These are phyloP conservation scores for Leptothorax acervorum DNA, from an alignment of 2,888 invertebrate genomes.

Conservation along the genomic window DNA sequence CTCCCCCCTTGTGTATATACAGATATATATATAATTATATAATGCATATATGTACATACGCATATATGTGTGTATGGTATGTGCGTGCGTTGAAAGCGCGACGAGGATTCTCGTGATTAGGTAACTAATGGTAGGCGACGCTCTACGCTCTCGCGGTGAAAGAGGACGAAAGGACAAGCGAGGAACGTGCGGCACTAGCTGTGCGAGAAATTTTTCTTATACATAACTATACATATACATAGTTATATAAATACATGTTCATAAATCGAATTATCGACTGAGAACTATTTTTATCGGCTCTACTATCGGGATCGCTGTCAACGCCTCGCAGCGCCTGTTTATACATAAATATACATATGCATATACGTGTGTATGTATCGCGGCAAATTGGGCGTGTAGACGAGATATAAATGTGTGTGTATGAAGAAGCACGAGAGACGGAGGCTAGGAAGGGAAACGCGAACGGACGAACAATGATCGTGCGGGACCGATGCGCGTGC, in stretches of 20 bases:
- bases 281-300: conserved; percentile 78
- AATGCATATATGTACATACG: conserved; percentile 57
- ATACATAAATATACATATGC: conserved; percentile 62
- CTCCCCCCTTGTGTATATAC: conserved; percentile 38
- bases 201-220: conserved; percentile 42
- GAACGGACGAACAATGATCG: conserved; percentile 47
- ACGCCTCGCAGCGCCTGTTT: conserved; percentile 62
- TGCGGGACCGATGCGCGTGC: conserved; percentile 45
- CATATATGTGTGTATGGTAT: conserved; percentile 63
- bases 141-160: conserved; percentile 28
- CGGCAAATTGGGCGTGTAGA: conserved; percentile 61
- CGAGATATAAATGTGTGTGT: conserved; percentile 55
- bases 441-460: conserved; percentile 47
- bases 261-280: conserved; percentile 73
- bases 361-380: conserved; percentile 53
- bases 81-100: conserved; percentile 47
- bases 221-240: conserved; percentile 56
- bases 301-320: conserved; percentile 71
- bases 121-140: conserved; percentile 1
- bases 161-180: conserved; percentile 11
- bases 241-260: conserved; percentile 61
- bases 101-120: conserved; percentile 15
- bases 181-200: background rate
- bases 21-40: conserved; percentile 52
- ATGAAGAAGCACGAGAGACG: conserved; percentile 42